phyloP scores from a whole-genome alignment of 2,113 vertebrate species.

The Eira barbara region DNA sequence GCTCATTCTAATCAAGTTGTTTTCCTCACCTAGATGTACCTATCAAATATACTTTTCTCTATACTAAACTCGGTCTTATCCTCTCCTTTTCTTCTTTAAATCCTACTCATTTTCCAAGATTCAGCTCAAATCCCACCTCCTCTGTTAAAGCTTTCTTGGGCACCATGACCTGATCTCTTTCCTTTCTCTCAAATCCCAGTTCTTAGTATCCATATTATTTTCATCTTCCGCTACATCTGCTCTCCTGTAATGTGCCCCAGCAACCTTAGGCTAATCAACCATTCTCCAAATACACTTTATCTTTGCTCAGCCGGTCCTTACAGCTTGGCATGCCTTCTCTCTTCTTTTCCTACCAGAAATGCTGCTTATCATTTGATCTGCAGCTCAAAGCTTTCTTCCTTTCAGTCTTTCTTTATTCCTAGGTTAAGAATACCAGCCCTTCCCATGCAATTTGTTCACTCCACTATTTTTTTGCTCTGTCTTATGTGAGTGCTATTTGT shows the following conservation, averaged over 20 bases:
- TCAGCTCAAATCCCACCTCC: conserved; percentile 28
- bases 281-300: background rate
- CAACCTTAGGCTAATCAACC: background rate
- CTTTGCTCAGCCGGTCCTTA: background rate
- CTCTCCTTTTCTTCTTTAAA: conserved; percentile 7
- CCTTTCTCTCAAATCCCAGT: background rate
- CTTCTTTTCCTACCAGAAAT: background rate
- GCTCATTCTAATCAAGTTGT: background rate
- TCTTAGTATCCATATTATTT: conserved; percentile 7
- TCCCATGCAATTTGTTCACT: background rate
- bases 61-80: background rate
- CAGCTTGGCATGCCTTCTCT: background rate
- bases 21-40: background rate
- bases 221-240: background rate
- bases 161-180: background rate
- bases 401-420: background rate
- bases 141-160: background rate
- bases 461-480: background rate
- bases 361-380: background rate
- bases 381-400: background rate
- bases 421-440: background rate
- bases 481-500: background rate
- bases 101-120: conserved; percentile 48
- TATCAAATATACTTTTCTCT: background rate
- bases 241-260: background rate